Evolutionary conservation across 64 coral and sea anemone species (phyloP).

Genomic region (Actinia equina): DNA sequence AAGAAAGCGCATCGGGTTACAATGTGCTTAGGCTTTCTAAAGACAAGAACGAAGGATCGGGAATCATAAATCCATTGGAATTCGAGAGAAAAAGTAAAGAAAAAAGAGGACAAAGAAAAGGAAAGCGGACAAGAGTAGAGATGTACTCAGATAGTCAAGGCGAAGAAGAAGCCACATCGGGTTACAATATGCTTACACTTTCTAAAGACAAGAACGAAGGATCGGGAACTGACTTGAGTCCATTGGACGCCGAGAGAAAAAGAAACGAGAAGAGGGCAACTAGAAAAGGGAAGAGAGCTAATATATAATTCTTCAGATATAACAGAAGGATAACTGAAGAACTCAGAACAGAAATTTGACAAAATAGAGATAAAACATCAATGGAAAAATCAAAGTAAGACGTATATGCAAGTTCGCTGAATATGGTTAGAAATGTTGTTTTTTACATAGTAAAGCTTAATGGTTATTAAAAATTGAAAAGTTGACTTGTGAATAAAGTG

Average conservation of each 20-base stretch:
- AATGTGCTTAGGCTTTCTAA: not conserved
- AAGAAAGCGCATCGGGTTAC: not conserved
- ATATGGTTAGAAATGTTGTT: no score
- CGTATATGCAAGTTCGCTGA: no score
- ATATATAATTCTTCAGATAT: not conserved
- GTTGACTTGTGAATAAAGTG: no score
- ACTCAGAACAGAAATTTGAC: not conserved
- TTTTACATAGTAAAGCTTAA: no score
- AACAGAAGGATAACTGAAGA: not conserved
- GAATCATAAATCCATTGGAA: not conserved
- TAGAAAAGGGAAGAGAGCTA: not conserved
- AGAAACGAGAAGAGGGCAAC: not conserved
- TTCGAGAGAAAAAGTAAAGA: not conserved
- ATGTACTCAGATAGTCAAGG: not conserved
- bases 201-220: not conserved
- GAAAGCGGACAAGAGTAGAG: not conserved
- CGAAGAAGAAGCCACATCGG: not conserved
- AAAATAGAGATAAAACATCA: not conserved
- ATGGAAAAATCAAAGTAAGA: no score
- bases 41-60: not conserved
- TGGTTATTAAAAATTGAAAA: no score
- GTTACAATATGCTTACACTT: not conserved
- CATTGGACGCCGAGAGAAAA: not conserved
- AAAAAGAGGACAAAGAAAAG: not conserved
- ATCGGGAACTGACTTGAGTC: not conserved